phyloP scores from a whole-genome alignment of 2,888 invertebrate genomes.

The Suillia variegata region DNA sequence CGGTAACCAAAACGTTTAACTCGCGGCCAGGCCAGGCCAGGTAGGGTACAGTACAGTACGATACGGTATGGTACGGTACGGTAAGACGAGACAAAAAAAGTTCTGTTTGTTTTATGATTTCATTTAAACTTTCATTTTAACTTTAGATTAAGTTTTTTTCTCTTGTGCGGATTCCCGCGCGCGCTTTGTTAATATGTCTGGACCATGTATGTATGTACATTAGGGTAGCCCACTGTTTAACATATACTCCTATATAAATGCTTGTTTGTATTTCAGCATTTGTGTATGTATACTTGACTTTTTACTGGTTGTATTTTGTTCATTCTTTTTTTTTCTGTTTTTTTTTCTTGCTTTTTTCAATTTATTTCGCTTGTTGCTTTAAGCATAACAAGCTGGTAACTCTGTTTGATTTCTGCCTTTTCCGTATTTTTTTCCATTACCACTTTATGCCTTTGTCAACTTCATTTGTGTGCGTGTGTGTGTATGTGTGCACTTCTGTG shows the following conservation, averaged over 20 bases:
- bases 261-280: not conserved
- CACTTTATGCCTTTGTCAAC: not conserved
- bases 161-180: no score
- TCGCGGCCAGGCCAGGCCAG: not conserved
- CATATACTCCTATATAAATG: not conserved
- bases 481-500: not conserved
- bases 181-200: no score
- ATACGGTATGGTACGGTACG: not conserved
- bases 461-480: not conserved
- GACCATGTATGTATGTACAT: no score
- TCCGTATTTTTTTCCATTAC: not conserved
- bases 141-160: slow-evolving; percentile 8
- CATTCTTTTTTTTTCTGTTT: not conserved
- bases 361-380: slow-evolving; percentile 7
- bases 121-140: slow-evolving; percentile 12
- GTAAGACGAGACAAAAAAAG: not conserved
- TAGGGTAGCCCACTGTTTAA: not conserved
- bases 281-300: not conserved
- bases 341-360: not conserved
- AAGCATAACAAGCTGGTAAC: slow-evolving; percentile 4
- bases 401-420: not conserved
- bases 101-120: slow-evolving; percentile 3
- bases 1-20: not conserved
- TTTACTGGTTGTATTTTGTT: not conserved
- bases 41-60: not conserved